Base-by-base conservation (phyloP, 2,888 invertebrate species). In the Drosophila imparisetae region DNA sequence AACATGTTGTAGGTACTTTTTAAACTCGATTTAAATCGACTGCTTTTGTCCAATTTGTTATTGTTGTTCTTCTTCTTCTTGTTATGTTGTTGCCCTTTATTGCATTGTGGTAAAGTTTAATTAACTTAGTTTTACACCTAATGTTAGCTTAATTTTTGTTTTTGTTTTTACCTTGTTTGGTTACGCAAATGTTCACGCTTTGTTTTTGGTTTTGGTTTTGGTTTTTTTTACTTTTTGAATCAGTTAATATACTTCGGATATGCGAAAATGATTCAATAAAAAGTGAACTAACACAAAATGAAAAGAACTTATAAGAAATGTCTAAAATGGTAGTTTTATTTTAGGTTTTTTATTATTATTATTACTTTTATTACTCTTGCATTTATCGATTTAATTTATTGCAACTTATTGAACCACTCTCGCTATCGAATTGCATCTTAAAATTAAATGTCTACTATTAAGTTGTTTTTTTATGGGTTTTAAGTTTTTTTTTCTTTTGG, bases 91-190 rank as follows among this genome's bases (percentile, higher is more conserved):
- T 29, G 30, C 42, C 78, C 58, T 78, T 82, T 82, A 71, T 83
- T 88, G 83, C 75, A 80, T 73, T 83, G 61, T 62, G 67, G 83
- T 89, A 72, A 53, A 70, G 68, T 88, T 85, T 89, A 83, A 85
- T 85, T 89, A 89, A 68, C 90, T 90, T 86, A 86, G 75, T 79
- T 88, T 86, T 83, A 86, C 83, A 74, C 81, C 84, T 90, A 87
- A 78, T 80, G 70, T 86, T 87, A 87, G 89, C 89, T 87, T 90
- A 87, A 80, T 78, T 52, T 69, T 72, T 64, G 53, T 63, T 70
- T 72, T 61, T 75, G 66, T 71, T 60, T 71, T 77, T 89, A 74
- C 88, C 86, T 86, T 86, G 88, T 89, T 82, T 87, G 78, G 63
- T 71, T 85, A 82, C 83, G 90, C 88, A 89, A 89, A 89, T 85